Percentiles rank a stretch among this genome's conserved stretches.
Evolutionary conservation across 2,113 vertebrate species (phyloP).

Genomic region (Phycodurus eques): DNA sequence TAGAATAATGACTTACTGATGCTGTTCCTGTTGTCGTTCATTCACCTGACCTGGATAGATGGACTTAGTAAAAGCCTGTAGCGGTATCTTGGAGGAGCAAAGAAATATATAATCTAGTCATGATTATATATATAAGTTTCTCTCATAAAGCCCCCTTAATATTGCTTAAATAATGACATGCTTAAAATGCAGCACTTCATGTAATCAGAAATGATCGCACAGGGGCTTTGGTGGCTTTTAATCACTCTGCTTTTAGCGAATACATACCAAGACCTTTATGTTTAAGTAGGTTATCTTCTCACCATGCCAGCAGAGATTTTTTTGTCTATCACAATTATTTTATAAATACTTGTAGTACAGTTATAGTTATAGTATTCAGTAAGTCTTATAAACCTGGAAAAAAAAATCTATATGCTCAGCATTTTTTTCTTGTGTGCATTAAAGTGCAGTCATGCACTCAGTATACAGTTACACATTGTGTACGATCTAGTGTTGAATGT

Average conservation of each 20-base stretch:
- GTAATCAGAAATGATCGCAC: slow-evolving; percentile 52
- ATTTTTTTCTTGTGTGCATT: slow-evolving; percentile 18
- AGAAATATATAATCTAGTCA: slow-evolving; percentile 48
- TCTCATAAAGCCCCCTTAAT: slow-evolving; percentile 41
- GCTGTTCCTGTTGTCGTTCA: background rate
- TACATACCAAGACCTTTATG: slow-evolving; percentile 54
- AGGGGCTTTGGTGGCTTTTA: slow-evolving; percentile 27
- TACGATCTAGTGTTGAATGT: slow-evolving; percentile 35
- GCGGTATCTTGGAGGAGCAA: slow-evolving; percentile 23
- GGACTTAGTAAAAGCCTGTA: slow-evolving; percentile 19
- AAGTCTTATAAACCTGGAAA: background rate
- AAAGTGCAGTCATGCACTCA: slow-evolving; percentile 23
- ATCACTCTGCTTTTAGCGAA: slow-evolving; percentile 47
- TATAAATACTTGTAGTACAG: no score
- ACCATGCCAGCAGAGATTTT: slow-evolving; percentile 55
- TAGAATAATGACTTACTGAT: background rate
- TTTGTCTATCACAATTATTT: slow-evolving; percentile 45
- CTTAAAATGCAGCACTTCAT: slow-evolving; percentile 51
- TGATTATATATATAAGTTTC: slow-evolving; percentile 60
- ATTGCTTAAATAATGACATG: slow-evolving; percentile 51
- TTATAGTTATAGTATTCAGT: no score
- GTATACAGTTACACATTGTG: slow-evolving; percentile 34
- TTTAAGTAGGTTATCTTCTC: slow-evolving; percentile 51
- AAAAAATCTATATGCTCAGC: background rate
- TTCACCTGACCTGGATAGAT: slow-evolving; percentile 1